Conservation (phyloP, 2,113 vertebrate genomes). For the Oophaga pumilio region DNA sequence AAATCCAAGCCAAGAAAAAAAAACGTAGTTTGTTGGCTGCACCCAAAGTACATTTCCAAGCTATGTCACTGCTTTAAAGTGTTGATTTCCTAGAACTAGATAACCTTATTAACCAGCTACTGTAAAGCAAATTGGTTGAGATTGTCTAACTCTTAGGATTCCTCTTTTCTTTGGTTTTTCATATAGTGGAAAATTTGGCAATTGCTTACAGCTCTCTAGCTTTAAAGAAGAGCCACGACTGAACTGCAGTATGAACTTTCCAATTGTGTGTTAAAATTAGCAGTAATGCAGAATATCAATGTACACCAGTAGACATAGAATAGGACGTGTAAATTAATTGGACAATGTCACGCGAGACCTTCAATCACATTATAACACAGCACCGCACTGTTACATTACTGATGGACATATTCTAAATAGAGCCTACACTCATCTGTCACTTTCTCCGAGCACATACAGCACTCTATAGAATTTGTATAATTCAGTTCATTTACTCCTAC, state of each 20-base stretch:
- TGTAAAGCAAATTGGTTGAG: background rate
- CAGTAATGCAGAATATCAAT: background rate
- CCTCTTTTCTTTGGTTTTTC: background rate
- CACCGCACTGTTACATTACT: background rate
- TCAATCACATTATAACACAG: conserved; percentile 20
- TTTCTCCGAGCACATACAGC: conserved; percentile 10
- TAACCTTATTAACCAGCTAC: background rate
- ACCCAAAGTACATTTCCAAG: too few relatives aligned
- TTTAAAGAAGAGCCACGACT: background rate
- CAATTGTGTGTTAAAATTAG: background rate
- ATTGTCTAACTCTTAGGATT: background rate
- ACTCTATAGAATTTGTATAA: conserved; percentile 37
- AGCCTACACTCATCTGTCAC: conserved; percentile 26
- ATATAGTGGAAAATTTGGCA: background rate
- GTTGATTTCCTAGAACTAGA: background rate
- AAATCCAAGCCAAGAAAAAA: too few relatives aligned
- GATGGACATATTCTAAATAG: conserved; percentile 36
- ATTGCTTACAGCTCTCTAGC: background rate
- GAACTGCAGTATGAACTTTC: background rate
- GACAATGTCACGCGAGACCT: conserved; percentile 19
- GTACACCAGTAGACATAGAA: background rate
- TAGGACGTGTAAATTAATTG: conserved; percentile 13
- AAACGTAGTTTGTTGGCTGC: too few relatives aligned
- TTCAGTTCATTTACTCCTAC: conserved; percentile 23
- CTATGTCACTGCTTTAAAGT: too few relatives aligned